These are phyloP conservation scores for Macrophya annulata DNA, from an alignment of 2,888 invertebrate species.

Conservation along the genomic window DNA sequence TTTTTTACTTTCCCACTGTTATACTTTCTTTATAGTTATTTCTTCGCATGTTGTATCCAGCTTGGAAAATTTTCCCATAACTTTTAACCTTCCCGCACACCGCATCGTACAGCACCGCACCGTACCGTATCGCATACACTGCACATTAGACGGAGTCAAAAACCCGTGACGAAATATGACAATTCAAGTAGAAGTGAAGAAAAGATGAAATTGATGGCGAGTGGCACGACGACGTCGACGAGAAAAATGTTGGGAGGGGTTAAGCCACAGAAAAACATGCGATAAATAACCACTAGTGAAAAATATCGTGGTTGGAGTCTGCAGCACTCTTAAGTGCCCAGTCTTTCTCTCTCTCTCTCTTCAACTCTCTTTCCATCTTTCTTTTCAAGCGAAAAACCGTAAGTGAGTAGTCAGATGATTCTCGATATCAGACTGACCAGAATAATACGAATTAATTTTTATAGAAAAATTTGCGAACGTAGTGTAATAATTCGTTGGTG, in stretches of 20 bases:
- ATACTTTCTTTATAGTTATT: conserved; percentile 27
- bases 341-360: conserved; percentile 56
- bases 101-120: neutral
- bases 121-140: neutral
- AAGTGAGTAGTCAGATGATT: neutral
- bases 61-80: conserved; percentile 39
- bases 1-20: neutral
- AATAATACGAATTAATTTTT: neutral
- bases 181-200: conserved; percentile 67
- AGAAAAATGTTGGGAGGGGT: conserved; percentile 52
- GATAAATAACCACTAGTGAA: conserved; percentile 73
- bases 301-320: conserved; percentile 70
- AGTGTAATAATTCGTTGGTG: conserved; percentile 11
- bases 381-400: neutral
- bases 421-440: neutral
- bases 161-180: conserved; percentile 73
- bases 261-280: conserved; percentile 66
- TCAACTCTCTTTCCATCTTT: neutral
- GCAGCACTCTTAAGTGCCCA: conserved; percentile 73
- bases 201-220: conserved; percentile 62
- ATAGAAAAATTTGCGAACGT: neutral
- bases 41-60: conserved; percentile 11
- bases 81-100: conserved; percentile 16
- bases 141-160: conserved; percentile 66
- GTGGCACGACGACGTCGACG: conserved; percentile 56